Evolutionary conservation across 2,797 vertebrate genomes (phyloP).

Genomic region (Pipistrellus kuhlii): DNA sequence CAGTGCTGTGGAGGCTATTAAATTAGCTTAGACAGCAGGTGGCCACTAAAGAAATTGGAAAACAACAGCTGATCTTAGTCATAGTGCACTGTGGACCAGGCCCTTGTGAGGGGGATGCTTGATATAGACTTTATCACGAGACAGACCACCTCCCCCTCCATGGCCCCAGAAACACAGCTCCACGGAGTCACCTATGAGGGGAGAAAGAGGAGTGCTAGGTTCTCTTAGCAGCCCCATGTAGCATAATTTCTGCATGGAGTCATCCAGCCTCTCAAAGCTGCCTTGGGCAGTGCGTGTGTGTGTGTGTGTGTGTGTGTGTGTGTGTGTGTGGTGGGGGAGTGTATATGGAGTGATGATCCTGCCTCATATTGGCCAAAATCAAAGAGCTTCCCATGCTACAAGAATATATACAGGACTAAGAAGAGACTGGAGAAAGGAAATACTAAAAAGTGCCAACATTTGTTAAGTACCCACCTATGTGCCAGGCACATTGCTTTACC

Average conservation of each 20-base stretch:
- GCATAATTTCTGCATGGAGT: not conserved
- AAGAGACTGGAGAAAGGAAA: not conserved
- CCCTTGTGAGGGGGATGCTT: slow-evolving; percentile 70
- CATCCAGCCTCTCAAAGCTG: not conserved
- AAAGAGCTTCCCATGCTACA: not conserved
- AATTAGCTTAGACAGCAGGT: slow-evolving; percentile 87
- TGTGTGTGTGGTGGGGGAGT: not conserved
- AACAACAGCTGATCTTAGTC: slow-evolving; percentile 84
- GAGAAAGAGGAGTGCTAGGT: not conserved
- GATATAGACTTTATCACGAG: slow-evolving; percentile 49
- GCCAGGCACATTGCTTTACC: not conserved
- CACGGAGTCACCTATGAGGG: not conserved
- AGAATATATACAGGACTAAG: not conserved
- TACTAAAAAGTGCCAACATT: not conserved
- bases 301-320: not conserved
- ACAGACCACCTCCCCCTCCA: not conserved
- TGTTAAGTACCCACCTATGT: too few species aligned
- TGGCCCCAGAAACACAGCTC: slow-evolving; percentile 30
- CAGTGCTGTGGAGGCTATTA: slow-evolving; percentile 76
- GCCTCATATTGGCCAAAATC: not conserved
- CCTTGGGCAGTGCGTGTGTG: not conserved
- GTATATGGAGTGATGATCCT: not conserved
- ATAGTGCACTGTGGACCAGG: slow-evolving; percentile 77
- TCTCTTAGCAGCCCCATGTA: not conserved
- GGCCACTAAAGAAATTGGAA: slow-evolving; percentile 84